Conservation (phyloP, 1,140 invertebrate species). For the Caenorhabditis latens region DNA sequence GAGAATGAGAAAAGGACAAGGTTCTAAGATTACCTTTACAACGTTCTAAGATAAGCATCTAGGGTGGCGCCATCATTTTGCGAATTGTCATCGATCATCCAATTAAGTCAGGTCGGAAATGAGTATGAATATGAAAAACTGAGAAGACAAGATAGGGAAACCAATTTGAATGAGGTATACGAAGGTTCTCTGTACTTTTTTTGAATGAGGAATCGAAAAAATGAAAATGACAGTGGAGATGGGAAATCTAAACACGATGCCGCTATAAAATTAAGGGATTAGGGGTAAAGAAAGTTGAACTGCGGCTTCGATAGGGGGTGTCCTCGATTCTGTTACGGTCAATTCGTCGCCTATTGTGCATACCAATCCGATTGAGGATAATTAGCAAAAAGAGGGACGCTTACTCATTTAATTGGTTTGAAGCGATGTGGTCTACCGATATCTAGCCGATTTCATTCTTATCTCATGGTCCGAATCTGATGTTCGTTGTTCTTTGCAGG, state of each 20-base stretch:
- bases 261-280: slow-evolving; percentile 56
- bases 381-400: slow-evolving; percentile 29
- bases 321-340: slow-evolving; percentile 54
- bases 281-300: slow-evolving; percentile 47
- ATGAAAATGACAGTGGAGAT: slow-evolving; percentile 1
- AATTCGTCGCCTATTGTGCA: slow-evolving; percentile 54
- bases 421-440: slow-evolving; percentile 41
- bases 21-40: slow-evolving; percentile 34
- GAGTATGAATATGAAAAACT: slow-evolving; percentile 32
- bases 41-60: slow-evolving; percentile 44
- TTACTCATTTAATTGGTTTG: slow-evolving; percentile 47
- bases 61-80: slow-evolving; percentile 48
- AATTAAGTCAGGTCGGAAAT: slow-evolving; percentile 48
- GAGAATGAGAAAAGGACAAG: slow-evolving; percentile 12
- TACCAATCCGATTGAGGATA: slow-evolving; percentile 53
- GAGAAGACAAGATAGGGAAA: not conserved
- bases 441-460: not conserved
- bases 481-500: not conserved
- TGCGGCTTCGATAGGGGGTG: not conserved
- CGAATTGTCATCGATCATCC: slow-evolving; percentile 50
- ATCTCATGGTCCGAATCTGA: slow-evolving; percentile 35
- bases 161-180: not conserved
- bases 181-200: not conserved
- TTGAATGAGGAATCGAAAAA: slow-evolving; percentile 5
- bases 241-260: not conserved